A percentile compares a stretch with the other conserved stretches of the same genome.
Evolutionary conservation across 2,797 vertebrate genomes (phyloP).

Genomic region (Fratercula arctica): DNA sequence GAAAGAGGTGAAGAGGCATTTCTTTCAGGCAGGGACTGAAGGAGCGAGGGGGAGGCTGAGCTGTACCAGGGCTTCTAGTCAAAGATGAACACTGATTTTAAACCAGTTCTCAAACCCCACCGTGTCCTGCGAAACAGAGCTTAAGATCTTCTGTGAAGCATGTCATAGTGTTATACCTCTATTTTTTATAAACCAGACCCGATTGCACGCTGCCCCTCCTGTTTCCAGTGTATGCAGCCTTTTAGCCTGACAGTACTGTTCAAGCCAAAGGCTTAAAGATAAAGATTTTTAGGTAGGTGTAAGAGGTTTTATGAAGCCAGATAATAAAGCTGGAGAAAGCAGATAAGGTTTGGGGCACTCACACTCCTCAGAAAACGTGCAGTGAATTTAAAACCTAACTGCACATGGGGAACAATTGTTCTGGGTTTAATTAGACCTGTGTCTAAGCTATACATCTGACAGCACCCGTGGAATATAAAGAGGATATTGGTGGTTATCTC

Average conservation of each 20-base stretch:
- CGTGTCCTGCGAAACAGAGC: background rate
- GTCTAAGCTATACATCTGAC: background rate
- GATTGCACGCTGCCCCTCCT: background rate
- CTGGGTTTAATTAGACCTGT: slow-evolving; percentile 25
- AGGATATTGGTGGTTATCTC: background rate
- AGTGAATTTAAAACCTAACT: background rate
- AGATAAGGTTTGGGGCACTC: background rate
- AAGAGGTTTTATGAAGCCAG: background rate
- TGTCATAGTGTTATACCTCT: background rate
- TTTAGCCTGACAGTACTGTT: background rate
- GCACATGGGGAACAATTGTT: background rate
- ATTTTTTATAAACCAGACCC: background rate
- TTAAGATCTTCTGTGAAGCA: background rate
- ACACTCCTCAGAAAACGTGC: background rate
- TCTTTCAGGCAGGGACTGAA: background rate
- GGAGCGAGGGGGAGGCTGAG: background rate
- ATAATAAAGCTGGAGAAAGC: background rate
- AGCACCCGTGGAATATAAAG: background rate
- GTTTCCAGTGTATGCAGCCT: background rate
- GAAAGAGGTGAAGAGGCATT: background rate
- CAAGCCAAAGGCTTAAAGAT: background rate
- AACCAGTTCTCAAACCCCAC: background rate
- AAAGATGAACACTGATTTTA: background rate
- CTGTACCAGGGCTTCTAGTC: background rate
- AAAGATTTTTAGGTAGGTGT: background rate